A percentile compares a stretch with the other conserved stretches of the same genome.
These are phyloP conservation scores for Pluvialis apricaria DNA, from an alignment of 2,113 vertebrate genomes.

Conservation along the genomic window DNA sequence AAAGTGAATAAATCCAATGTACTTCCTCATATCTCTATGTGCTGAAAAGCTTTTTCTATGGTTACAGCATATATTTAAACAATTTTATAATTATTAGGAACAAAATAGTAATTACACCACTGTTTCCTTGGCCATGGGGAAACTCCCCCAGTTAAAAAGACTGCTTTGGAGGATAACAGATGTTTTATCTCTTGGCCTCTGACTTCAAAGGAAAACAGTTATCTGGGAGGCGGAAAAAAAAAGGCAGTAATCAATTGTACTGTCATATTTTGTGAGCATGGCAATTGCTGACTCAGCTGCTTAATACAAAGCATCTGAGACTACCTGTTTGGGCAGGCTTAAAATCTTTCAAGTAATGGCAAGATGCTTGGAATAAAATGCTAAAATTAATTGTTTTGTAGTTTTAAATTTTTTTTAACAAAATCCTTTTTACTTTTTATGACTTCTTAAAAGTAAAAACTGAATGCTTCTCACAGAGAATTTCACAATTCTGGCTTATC, in stretches of 20 bases:
- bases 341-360: background rate
- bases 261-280: slow-evolving; percentile 27
- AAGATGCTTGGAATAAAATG: background rate
- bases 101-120: slow-evolving; percentile 8
- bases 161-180: slow-evolving; percentile 24
- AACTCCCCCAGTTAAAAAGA: background rate
- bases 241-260: slow-evolving; percentile 44
- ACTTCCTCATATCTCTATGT: background rate
- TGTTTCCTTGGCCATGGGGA: background rate
- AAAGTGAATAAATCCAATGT: background rate
- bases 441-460: background rate
- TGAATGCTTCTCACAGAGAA: background rate
- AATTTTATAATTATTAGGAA: slow-evolving; percentile 26
- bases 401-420: background rate
- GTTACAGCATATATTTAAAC: background rate
- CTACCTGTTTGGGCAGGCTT: background rate
- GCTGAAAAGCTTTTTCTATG: background rate
- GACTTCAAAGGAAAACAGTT: slow-evolving; percentile 56
- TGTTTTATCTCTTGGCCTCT: slow-evolving; percentile 47
- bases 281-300: slow-evolving; percentile 21
- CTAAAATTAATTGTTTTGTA: background rate
- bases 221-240: background rate
- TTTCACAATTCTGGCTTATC: slow-evolving; percentile 9
- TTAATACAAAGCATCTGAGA: slow-evolving; percentile 2
- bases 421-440: background rate